phyloP scores from a whole-genome alignment of 2,888 invertebrate species.

The Macaria notata region DNA sequence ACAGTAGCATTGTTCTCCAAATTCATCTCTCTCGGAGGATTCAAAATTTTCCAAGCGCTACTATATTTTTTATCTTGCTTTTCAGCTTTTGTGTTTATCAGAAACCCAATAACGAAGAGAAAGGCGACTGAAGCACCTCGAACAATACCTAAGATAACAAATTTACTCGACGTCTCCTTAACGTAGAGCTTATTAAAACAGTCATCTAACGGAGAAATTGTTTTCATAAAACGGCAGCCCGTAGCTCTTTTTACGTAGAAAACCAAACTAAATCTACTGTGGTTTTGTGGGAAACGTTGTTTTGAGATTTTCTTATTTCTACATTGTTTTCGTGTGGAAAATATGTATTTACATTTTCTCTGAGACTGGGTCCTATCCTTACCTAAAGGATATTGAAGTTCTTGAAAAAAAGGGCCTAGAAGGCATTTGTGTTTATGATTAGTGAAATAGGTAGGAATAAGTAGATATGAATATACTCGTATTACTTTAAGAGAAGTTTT shows the following conservation, averaged over 20 bases:
- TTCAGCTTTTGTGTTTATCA: conserved; percentile 18
- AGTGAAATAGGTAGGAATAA: no score
- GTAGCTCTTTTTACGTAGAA: conserved; percentile 42
- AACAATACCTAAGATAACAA: conserved; percentile 26
- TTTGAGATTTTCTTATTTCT: not conserved
- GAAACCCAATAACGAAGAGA: conserved; percentile 17
- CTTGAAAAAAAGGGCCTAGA: no score
- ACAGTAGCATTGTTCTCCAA: conserved; percentile 4
- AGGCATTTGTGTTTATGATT: no score
- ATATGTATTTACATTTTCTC: no score
- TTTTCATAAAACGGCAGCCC: conserved; percentile 47
- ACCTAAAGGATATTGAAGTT: no score
- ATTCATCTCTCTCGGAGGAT: conserved; percentile 1
- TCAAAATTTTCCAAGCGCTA: conserved; percentile 2
- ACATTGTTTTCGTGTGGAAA: not conserved
- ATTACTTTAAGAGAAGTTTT: no score
- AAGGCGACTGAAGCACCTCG: conserved; percentile 11
- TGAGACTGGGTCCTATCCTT: no score
- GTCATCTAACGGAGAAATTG: conserved; percentile 50
- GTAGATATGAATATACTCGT: no score
- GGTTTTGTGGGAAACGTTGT: conserved; percentile 12
- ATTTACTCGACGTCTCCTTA: conserved; percentile 40
- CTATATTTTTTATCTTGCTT: conserved; percentile 10
- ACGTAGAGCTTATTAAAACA: conserved; percentile 52
- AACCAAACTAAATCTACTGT: conserved; percentile 45